Percentiles rank a stretch among this genome's conserved stretches.
These are phyloP conservation scores for Rhincodon typus DNA, from an alignment of 2,797 vertebrate species.

Conservation along the genomic window DNA sequence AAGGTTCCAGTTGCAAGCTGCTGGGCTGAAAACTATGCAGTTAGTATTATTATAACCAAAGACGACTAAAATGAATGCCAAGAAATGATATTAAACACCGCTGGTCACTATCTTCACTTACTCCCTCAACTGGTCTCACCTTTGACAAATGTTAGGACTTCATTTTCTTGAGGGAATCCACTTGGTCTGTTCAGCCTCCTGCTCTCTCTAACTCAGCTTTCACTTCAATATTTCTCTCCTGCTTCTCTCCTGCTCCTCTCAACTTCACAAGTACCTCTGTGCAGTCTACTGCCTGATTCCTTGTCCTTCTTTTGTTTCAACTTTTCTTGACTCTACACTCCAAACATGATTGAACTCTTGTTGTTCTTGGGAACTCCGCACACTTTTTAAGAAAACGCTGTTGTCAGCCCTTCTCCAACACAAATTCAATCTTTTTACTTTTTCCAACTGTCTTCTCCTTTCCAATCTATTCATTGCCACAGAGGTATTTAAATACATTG, in stretches of 20 bases:
- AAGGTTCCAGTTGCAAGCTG: background rate
- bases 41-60: background rate
- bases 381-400: background rate
- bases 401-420: background rate
- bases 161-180: background rate
- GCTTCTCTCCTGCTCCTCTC: background rate
- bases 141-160: background rate
- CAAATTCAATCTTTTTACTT: background rate
- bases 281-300: background rate
- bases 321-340: background rate
- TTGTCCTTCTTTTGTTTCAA: background rate
- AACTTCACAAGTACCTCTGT: background rate
- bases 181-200: background rate
- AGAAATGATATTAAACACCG: background rate
- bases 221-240: background rate
- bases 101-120: background rate
- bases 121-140: background rate
- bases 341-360: background rate
- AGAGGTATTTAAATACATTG: background rate
- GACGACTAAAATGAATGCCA: background rate
- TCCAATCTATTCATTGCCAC: background rate
- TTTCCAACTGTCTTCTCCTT: background rate
- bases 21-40: background rate
- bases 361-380: background rate
- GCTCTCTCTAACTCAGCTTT: background rate